A percentile compares a stretch with the other conserved stretches of the same genome.
These are phyloP conservation scores for Prosapia bicincta DNA, from an alignment of 2,888 invertebrate genomes.

Conservation along the genomic window DNA sequence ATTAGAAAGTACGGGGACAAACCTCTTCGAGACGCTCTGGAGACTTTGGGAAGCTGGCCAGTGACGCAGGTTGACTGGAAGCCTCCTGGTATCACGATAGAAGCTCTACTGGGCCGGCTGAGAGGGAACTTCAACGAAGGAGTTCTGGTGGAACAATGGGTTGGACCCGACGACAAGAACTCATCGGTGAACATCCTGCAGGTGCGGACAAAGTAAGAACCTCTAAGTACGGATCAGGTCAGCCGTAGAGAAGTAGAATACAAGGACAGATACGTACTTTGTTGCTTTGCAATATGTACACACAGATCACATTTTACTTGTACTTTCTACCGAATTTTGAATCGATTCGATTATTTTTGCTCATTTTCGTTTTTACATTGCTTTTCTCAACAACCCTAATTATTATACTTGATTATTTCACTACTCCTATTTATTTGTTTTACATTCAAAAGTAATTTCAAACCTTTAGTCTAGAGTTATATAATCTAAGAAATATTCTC, in stretches of 20 bases:
- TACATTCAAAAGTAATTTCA: too few species aligned
- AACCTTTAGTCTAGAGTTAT: too few species aligned
- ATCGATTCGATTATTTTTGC: too few species aligned
- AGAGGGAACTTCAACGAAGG: constrained; percentile 70
- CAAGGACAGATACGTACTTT: background rate
- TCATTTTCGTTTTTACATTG: too few species aligned
- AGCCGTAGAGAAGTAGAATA: background rate
- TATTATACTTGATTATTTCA: too few species aligned
- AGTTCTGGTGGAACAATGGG: constrained; percentile 73
- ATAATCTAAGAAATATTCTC: too few species aligned
- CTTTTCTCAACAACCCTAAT: too few species aligned
- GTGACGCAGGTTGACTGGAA: constrained; percentile 62
- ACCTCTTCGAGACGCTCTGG: constrained; percentile 61
- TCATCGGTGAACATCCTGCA: constrained; percentile 86
- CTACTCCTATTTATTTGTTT: too few species aligned
- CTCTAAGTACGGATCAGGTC: constrained; percentile 1
- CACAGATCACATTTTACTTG: too few species aligned
- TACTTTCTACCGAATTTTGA: too few species aligned
- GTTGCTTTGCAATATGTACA: too few species aligned
- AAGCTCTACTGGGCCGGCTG: constrained; percentile 60
- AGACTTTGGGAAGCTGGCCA: constrained; percentile 80
- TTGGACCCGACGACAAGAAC: constrained; percentile 90
- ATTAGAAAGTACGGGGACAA: constrained; percentile 66
- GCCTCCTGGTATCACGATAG: constrained; percentile 55
- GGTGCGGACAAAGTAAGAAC: constrained; percentile 54